Conservation (phyloP, 2,888 invertebrate species). For the Scaptomyza caliginosa region DNA sequence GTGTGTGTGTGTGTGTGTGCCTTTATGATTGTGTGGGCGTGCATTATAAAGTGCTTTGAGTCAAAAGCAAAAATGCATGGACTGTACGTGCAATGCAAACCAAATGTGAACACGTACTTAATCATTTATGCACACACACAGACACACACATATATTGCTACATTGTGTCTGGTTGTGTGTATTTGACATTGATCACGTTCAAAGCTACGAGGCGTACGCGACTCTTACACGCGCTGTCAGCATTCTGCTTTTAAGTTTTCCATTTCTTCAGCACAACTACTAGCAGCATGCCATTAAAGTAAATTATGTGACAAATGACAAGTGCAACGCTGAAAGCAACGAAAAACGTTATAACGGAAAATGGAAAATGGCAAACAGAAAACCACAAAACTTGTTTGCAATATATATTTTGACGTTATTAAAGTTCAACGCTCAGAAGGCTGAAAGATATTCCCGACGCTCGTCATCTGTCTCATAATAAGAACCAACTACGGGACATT, state of each 20-base stretch:
- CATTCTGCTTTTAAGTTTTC: slow-evolving; percentile 57
- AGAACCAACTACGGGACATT: slow-evolving; percentile 9
- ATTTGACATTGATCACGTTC: slow-evolving; percentile 65
- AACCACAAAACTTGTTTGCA: slow-evolving; percentile 23
- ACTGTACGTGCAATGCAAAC: slow-evolving; percentile 60
- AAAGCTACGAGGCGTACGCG: slow-evolving; percentile 53
- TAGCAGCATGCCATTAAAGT: slow-evolving; percentile 41
- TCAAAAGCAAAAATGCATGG: slow-evolving; percentile 74
- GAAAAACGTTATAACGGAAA: slow-evolving; percentile 5
- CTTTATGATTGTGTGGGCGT: slow-evolving; percentile 9
- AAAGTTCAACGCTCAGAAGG: slow-evolving; percentile 20
- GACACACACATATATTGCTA: slow-evolving; percentile 19
- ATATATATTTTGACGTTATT: slow-evolving; percentile 21
- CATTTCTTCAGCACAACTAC: slow-evolving; percentile 32
- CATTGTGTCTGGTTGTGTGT: slow-evolving; percentile 14
- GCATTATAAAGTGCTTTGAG: slow-evolving; percentile 74
- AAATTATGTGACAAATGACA: slow-evolving; percentile 61
- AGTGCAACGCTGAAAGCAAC: slow-evolving; percentile 37
- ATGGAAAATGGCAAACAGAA: not conserved
- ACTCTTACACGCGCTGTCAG: slow-evolving; percentile 61
- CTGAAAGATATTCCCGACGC: slow-evolving; percentile 24
- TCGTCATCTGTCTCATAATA: slow-evolving; percentile 35
- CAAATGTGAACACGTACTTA: slow-evolving; percentile 67
- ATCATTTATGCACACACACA: slow-evolving; percentile 71
- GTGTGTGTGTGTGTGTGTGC: not conserved